Base-by-base conservation (phyloP, 2,113 vertebrate genomes). In the Numenius arquata region DNA sequence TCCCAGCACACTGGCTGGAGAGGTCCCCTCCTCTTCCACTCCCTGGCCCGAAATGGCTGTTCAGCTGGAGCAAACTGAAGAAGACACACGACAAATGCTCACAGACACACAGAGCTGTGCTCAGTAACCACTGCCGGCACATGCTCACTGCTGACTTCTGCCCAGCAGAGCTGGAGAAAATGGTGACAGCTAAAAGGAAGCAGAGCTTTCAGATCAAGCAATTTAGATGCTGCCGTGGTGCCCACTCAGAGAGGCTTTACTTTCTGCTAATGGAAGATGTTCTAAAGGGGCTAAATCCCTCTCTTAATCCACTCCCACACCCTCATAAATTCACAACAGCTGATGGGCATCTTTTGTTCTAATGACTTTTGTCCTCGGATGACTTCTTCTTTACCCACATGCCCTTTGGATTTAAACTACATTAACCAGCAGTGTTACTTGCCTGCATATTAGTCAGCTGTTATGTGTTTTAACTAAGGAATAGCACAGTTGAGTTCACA, bases 281-380 rank as follows among this genome's bases (percentile, higher is more conserved):
- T 83, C 41, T 90, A 79, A 92, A 96, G 63, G 32, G 41, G 41
- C n/a, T 90, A 93, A 95, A 95, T 94, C 72, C 36, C 22, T 83
- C 74, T 79, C 45, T 88, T 88, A 85, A 92, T 75, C 78, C 27
- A 76, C 36, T 88, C 53, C 66, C 17, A 52, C 3, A 1, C 8
- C 29, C 41, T 93, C 83, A 81, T 71, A 90, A 90, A 95, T 90
- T 92, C 58, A 77, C 0, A 0, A 38, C 45, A 86, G 48, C 68
- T 92, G 79, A 84, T 40, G 32, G 41, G 45, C 45, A 83, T 88
- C 48, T 73, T 85, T 90, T 90, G 26, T 86, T 95, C 47, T 89
- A 71, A 84, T 81, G 72, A 66, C 52, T 77, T 92, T 67, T 61
- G 47, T 86, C 56, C 52, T 95, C 9, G 2, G 26, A 59, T 74